Conservation (phyloP, 2,888 invertebrate genomes). For the Synergus itoensis region DNA sequence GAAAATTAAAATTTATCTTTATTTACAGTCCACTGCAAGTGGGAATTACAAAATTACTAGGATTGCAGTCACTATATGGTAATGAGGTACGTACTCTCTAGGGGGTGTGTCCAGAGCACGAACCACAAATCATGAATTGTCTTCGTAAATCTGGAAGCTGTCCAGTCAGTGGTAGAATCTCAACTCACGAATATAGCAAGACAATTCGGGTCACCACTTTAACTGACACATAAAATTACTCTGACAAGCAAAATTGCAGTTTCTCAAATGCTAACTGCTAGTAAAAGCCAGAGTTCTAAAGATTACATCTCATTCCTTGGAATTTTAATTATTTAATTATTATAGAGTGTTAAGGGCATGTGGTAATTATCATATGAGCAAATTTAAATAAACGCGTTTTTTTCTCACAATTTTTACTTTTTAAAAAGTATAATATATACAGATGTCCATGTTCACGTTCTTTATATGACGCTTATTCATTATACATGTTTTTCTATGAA, state of each 20-base stretch:
- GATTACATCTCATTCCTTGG: no score
- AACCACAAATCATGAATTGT: conserved; percentile 12
- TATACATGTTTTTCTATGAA: no score
- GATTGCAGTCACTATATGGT: neutral
- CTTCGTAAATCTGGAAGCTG: conserved; percentile 12
- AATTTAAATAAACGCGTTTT: no score
- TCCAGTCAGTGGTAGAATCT: neutral
- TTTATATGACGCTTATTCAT: no score
- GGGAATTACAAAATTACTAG: neutral
- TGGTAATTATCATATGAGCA: no score
- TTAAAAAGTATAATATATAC: no score
- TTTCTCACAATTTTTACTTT: no score
- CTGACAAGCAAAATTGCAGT: neutral
- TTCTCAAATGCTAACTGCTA: neutral
- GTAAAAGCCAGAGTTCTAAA: neutral
- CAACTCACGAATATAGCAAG: conserved; percentile 9
- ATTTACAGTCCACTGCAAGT: neutral
- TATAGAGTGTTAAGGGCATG: no score
- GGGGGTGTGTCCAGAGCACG: neutral
- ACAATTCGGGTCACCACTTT: conserved; percentile 22
- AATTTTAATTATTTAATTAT: no score
- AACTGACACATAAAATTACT: neutral
- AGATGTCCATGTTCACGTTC: no score
- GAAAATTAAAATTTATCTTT: no score
- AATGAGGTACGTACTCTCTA: neutral